Conservation (phyloP, 2,797 vertebrate genomes). For the Falco rusticolus region DNA sequence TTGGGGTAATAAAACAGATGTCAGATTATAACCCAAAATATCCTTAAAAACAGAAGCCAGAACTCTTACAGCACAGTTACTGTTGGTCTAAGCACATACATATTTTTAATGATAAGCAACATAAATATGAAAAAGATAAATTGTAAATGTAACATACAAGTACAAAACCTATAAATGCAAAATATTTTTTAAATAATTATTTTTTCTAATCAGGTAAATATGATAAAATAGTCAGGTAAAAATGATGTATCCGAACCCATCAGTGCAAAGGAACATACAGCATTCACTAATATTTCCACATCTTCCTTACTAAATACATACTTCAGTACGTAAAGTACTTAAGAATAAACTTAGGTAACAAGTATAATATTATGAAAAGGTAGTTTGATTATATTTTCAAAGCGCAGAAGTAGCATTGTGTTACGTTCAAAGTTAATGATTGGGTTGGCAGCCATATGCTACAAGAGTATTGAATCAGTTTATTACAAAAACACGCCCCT, state of each 20-base stretch:
- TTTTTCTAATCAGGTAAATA: too few species aligned
- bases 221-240: not conserved
- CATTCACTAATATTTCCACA: not conserved
- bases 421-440: not conserved
- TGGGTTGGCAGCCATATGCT: not conserved
- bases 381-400: not conserved
- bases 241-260: not conserved
- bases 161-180: not conserved
- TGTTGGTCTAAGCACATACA: not conserved
- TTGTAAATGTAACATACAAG: not conserved
- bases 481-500: not conserved
- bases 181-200: not conserved
- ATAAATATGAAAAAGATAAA: not conserved
- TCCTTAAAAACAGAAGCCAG: not conserved
- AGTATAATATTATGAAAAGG: not conserved
- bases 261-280: not conserved
- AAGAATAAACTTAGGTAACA: not conserved
- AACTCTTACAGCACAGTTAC: not conserved
- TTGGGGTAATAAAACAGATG: not conserved
- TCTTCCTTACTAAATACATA: not conserved
- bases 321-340: not conserved
- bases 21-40: not conserved
- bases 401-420: not conserved
- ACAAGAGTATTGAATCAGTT: not conserved
- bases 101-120: not conserved